These are phyloP conservation scores for Hoplostethus mediterraneus DNA, from an alignment of 2,797 vertebrate species.

Conservation along the genomic window DNA sequence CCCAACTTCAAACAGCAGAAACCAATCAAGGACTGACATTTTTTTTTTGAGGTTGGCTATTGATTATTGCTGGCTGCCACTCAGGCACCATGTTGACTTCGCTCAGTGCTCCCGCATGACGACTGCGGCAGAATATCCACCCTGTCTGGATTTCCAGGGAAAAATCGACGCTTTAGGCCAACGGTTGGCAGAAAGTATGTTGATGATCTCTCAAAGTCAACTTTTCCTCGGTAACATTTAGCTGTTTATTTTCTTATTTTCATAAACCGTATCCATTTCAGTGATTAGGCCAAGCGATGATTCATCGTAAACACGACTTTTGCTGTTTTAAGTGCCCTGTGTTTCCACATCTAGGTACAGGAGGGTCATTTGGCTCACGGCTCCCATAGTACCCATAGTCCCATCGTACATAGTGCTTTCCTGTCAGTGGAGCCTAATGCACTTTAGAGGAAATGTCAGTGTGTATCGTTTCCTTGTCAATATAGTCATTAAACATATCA, in stretches of 20 bases:
- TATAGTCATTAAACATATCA: constrained; percentile 58
- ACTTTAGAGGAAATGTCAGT: constrained; percentile 48
- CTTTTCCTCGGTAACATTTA: constrained; percentile 36
- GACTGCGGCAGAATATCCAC: constrained; percentile 5
- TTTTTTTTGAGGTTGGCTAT: constrained; percentile 56
- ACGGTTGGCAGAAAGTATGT: constrained; percentile 15
- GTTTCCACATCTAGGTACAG: constrained; percentile 23
- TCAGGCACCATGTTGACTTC: constrained; percentile 54
- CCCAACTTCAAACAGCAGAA: constrained; percentile 77
- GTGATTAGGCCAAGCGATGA: constrained; percentile 54
- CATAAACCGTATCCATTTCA: constrained; percentile 42
- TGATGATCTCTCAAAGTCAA: constrained; percentile 27
- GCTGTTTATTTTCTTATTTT: constrained; percentile 64
- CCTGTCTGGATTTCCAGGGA: constrained; percentile 40
- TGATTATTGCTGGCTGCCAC: constrained; percentile 74
- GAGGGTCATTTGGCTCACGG: constrained; percentile 38
- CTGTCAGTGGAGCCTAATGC: constrained; percentile 44
- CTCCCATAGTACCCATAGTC: constrained; percentile 37
- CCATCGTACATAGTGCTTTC: not conserved
- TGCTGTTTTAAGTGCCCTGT: constrained; percentile 45
- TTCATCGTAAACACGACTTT: constrained; percentile 56
- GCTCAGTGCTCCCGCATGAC: constrained; percentile 35
- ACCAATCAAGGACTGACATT: constrained; percentile 78
- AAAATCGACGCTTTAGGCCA: constrained; percentile 28
- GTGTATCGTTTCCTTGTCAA: constrained; percentile 63